These are phyloP conservation scores for Amphiprion clarkii DNA, from an alignment of 2,797 vertebrate species.

Conservation along the genomic window DNA sequence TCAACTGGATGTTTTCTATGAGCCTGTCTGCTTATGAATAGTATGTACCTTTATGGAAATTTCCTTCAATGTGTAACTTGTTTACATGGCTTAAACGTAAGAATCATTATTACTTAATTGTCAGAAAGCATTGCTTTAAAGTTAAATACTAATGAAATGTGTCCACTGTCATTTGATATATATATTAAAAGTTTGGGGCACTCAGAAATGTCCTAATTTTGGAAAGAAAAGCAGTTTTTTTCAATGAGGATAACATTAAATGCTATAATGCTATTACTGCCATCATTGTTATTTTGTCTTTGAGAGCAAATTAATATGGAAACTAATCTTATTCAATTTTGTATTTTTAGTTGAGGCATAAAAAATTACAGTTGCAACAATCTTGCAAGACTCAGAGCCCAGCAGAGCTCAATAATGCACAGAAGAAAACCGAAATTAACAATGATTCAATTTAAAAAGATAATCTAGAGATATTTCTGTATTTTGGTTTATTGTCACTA, in stretches of 20 bases:
- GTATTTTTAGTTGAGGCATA: background rate
- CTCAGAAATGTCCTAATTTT: too few species aligned
- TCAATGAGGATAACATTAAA: too few species aligned
- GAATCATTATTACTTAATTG: too few species aligned
- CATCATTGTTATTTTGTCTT: background rate
- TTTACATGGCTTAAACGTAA: too few species aligned
- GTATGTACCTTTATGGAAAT: too few species aligned
- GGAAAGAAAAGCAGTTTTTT: too few species aligned
- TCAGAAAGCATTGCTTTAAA: too few species aligned
- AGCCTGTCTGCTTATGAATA: background rate
- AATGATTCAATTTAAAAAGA: conserved; percentile 25
- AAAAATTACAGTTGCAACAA: conserved; percentile 4
- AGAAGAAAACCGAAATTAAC: conserved; percentile 12
- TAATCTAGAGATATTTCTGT: conserved; percentile 26
- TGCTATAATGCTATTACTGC: background rate
- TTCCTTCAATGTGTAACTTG: too few species aligned
- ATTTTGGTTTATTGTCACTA: conserved; percentile 10
- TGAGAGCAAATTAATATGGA: conserved; percentile 4
- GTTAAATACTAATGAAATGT: too few species aligned
- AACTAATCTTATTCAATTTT: conserved; percentile 19
- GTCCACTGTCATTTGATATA: too few species aligned
- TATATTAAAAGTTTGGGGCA: too few species aligned
- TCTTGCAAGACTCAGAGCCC: background rate
- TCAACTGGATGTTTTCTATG: background rate
- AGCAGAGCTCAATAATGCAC: background rate